These are phyloP conservation scores for Yponomeuta plumbellus DNA, from an alignment of 2,888 invertebrate species.

Conservation along the genomic window DNA sequence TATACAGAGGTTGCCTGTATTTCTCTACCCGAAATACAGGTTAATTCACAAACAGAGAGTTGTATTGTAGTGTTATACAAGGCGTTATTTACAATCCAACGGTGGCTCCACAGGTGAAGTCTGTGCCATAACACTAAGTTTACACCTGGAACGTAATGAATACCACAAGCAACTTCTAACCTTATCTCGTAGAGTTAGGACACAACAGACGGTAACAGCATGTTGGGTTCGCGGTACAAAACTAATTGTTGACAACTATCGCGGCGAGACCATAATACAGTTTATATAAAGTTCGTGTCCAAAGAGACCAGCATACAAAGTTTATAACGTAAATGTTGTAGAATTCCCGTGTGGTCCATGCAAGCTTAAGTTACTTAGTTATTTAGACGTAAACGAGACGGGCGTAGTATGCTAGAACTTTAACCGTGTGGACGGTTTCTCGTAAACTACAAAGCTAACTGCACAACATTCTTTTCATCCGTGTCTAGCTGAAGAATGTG, in stretches of 20 bases:
- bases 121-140: neutral
- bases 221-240: neutral
- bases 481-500: no score
- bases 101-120: neutral
- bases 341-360: neutral
- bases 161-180: neutral
- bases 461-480: no score
- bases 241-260: constrained; percentile 14
- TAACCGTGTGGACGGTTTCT: no score
- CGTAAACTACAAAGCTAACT: no score
- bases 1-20: neutral
- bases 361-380: neutral
- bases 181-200: neutral
- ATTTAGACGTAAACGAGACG: no score
- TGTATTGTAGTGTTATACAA: neutral
- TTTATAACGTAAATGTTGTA: neutral
- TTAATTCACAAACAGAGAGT: neutral
- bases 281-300: constrained; percentile 4
- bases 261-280: constrained; percentile 4
- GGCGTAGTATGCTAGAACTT: no score
- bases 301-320: neutral
- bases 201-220: neutral
- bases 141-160: neutral
- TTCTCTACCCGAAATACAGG: neutral
- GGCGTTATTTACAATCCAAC: neutral